Percentiles rank a stretch among this genome's conserved stretches.
Conservation (phyloP, 2,797 vertebrate species). For the Potorous gilbertii region DNA sequence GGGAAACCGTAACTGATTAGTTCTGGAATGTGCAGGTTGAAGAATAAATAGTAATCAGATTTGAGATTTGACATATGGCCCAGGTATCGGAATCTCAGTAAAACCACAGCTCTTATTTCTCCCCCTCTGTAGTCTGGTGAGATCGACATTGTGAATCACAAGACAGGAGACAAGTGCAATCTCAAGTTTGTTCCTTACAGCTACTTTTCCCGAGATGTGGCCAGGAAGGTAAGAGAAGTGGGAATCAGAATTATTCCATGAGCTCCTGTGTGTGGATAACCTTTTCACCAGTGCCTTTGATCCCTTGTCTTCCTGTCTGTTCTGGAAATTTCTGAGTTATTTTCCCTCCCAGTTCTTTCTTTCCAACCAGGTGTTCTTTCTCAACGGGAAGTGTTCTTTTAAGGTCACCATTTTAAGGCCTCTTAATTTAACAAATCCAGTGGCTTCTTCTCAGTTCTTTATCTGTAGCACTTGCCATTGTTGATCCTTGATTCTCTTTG, state of each 20-base stretch:
- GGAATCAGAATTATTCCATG: slow-evolving; percentile 9
- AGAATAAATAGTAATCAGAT: neutral
- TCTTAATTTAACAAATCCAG: neutral
- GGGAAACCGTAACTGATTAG: neutral
- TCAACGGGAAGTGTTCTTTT: neutral
- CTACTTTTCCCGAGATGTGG: slow-evolving; percentile 97
- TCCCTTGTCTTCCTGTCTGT: neutral
- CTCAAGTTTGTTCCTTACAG: slow-evolving; percentile 98
- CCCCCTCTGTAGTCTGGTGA: slow-evolving; percentile 91
- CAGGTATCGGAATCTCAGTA: neutral
- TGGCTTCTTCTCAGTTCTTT: neutral
- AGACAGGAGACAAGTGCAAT: slow-evolving; percentile 95
- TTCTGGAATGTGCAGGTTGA: neutral
- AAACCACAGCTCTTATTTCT: slow-evolving; percentile 30
- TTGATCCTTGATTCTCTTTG: neutral
- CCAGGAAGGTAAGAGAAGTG: slow-evolving; percentile 90
- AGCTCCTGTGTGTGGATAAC: neutral
- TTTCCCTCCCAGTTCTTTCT: neutral
- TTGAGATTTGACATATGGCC: neutral
- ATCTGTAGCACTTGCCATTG: neutral
- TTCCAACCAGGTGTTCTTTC: neutral
- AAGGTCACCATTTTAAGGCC: neutral
- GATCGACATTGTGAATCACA: slow-evolving; percentile 96
- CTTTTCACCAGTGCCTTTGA: neutral
- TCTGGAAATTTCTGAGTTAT: neutral